Percentiles rank a stretch among this genome's conserved stretches.
These are phyloP conservation scores for Bubo blakistoni DNA, from an alignment of 2,113 vertebrate species.

Conservation along the genomic window DNA sequence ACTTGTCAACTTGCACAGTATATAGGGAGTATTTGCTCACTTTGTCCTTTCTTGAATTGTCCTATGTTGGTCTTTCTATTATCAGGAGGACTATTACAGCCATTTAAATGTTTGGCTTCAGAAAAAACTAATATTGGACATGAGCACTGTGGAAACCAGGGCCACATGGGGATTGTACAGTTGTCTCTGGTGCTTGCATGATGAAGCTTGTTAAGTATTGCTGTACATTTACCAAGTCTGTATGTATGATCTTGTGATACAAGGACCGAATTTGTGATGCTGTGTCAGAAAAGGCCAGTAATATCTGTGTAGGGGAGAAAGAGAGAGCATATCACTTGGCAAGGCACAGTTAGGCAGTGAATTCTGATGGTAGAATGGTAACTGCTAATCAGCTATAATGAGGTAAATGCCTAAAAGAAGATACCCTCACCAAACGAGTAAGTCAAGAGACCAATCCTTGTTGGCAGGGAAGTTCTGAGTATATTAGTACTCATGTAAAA, in stretches of 20 bases:
- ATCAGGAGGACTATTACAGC: not conserved
- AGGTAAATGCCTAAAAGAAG: not conserved
- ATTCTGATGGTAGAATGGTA: not conserved
- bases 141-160: not conserved
- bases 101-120: not conserved
- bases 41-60: not conserved
- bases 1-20: not conserved
- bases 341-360: not conserved
- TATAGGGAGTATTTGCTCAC: not conserved
- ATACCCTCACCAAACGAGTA: conserved; percentile 15
- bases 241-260: not conserved
- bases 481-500: not conserved
- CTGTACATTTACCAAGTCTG: not conserved
- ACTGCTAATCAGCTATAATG: not conserved
- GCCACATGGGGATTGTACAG: too few species aligned
- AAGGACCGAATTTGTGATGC: not conserved
- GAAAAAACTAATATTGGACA: not conserved
- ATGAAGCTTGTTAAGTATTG: not conserved
- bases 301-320: not conserved
- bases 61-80: not conserved
- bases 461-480: conserved; percentile 29
- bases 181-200: not conserved
- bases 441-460: not conserved
- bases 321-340: not conserved
- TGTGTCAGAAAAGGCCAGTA: not conserved